Conservation (phyloP, 1,140 invertebrate genomes). For the Bombus cullumanus region DNA sequence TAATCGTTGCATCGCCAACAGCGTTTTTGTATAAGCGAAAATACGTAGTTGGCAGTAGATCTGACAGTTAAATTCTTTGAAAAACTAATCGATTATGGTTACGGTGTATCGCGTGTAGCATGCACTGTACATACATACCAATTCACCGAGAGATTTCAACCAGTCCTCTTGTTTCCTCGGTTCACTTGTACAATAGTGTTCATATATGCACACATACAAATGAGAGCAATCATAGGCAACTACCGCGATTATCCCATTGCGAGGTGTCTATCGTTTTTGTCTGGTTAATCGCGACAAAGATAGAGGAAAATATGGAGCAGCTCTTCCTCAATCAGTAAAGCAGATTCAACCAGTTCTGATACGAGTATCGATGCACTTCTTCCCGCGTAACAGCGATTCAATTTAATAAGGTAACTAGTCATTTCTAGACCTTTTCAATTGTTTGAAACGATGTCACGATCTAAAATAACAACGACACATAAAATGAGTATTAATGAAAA, state of each 20-base stretch:
- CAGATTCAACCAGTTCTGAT: slow-evolving; percentile 54
- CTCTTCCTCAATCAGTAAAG: slow-evolving; percentile 55
- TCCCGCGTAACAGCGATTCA: slow-evolving; percentile 43
- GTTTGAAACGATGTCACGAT: neutral
- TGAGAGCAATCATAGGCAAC: slow-evolving; percentile 46
- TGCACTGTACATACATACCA: slow-evolving; percentile 41
- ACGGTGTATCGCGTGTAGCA: slow-evolving; percentile 18
- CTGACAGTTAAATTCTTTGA: slow-evolving; percentile 30
- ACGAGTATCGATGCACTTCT: slow-evolving; percentile 44
- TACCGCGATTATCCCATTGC: slow-evolving; percentile 51
- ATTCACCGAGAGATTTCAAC: slow-evolving; percentile 35
- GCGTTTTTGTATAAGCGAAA: slow-evolving; percentile 18
- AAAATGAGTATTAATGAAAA: neutral
- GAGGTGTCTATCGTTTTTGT: slow-evolving; percentile 54
- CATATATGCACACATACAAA: slow-evolving; percentile 23
- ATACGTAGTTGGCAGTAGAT: slow-evolving; percentile 28
- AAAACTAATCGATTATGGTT: slow-evolving; percentile 30
- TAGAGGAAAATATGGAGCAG: slow-evolving; percentile 33
- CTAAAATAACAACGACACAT: neutral
- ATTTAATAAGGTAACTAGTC: slow-evolving; percentile 50
- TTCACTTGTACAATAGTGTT: slow-evolving; percentile 20
- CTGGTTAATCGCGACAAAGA: slow-evolving; percentile 45
- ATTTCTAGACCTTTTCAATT: slow-evolving; percentile 28
- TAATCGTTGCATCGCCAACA: neutral
- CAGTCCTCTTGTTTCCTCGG: slow-evolving; percentile 20